phyloP scores from a whole-genome alignment of 2,888 invertebrate species.

The Phaedon cochleariae region DNA sequence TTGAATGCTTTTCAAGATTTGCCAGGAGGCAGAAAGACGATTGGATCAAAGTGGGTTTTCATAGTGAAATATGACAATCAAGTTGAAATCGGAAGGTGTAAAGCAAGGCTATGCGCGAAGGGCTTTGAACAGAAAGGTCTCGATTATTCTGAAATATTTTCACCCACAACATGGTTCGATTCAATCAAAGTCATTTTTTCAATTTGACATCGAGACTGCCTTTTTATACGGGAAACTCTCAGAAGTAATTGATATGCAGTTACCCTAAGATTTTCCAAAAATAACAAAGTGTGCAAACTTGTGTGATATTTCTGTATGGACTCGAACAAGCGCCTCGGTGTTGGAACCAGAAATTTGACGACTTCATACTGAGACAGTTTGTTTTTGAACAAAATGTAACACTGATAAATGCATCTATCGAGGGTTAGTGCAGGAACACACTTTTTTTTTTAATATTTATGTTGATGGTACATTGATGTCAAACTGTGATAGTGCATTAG shows the following conservation, averaged over 20 bases:
- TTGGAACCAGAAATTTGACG: not conserved
- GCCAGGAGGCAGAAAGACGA: slow-evolving; percentile 3
- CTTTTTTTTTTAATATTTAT: no score
- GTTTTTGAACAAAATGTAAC: not conserved
- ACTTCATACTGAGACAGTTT: not conserved
- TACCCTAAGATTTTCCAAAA: not conserved
- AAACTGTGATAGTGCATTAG: no score
- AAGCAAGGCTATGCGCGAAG: slow-evolving; percentile 11
- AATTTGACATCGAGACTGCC: not conserved
- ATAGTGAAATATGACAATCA: not conserved
- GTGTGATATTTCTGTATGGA: not conserved
- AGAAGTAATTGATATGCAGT: not conserved
- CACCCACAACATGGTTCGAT: not conserved
- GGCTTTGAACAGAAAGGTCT: not conserved
- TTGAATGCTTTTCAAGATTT: slow-evolving; percentile 11
- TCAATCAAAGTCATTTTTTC: not conserved
- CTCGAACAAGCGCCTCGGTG: not conserved
- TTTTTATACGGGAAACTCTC: not conserved
- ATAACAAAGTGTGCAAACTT: not conserved
- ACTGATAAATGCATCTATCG: not conserved
- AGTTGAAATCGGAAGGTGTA: slow-evolving; percentile 4
- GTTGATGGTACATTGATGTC: no score
- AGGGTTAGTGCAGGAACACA: no score
- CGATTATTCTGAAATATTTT: slow-evolving; percentile 12
- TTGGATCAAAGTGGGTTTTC: slow-evolving; percentile 15